phyloP scores from a whole-genome alignment of 2,888 invertebrate genomes.

The Acronicta leporina region DNA sequence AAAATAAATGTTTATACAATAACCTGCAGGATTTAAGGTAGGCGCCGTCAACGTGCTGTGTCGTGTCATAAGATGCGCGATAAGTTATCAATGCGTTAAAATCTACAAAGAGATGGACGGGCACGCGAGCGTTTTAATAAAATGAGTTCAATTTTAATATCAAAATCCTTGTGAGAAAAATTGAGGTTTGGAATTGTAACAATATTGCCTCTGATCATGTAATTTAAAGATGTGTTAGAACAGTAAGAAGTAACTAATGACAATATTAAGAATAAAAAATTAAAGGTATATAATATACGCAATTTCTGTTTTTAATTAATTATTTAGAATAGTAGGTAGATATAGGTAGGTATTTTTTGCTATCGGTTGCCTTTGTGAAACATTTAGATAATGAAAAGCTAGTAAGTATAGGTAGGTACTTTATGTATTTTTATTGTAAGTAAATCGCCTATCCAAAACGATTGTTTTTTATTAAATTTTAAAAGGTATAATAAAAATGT shows the following conservation, averaged over 20 bases:
- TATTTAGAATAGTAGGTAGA: too few relatives aligned
- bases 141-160: conserved; percentile 49
- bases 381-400: too few relatives aligned
- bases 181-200: conserved; percentile 18
- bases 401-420: too few relatives aligned
- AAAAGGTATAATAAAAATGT: conserved; percentile 31
- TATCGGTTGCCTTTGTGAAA: too few relatives aligned
- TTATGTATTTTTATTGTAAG: too few relatives aligned
- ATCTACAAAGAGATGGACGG: conserved; percentile 62
- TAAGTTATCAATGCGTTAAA: conserved; percentile 61
- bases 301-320: too few relatives aligned
- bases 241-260: too few relatives aligned
- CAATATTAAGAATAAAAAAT: too few relatives aligned
- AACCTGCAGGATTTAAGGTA: conserved; percentile 53
- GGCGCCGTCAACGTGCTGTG: conserved; percentile 61
- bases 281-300: too few relatives aligned
- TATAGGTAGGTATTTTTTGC: too few relatives aligned
- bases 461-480: conserved; percentile 8
- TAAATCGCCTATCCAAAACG: too few relatives aligned
- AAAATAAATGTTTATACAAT: conserved; percentile 47
- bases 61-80: conserved; percentile 66
- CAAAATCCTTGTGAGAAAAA: conserved; percentile 31
- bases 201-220: not conserved
- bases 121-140: conserved; percentile 53
- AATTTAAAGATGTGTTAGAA: too few relatives aligned